These are phyloP conservation scores for Netelia inedita DNA, from an alignment of 2,888 invertebrate species.

Conservation along the genomic window DNA sequence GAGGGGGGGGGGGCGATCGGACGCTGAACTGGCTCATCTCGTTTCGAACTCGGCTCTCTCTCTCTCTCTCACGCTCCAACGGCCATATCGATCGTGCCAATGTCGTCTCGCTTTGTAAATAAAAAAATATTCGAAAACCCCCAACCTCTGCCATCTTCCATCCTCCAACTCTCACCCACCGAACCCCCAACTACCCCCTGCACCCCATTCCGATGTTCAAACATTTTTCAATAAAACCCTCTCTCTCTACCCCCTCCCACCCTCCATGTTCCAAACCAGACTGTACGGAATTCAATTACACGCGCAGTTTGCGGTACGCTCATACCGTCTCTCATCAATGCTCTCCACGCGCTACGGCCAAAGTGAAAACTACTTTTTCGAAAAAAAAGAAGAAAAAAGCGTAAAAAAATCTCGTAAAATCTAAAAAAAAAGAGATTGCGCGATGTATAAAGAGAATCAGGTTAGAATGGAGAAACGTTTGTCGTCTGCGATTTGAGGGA, in stretches of 20 bases:
- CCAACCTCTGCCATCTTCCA: too few species aligned
- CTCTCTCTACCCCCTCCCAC: not conserved
- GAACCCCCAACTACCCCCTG: not conserved
- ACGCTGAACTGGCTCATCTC: slow-evolving; percentile 19
- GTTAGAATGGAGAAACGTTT: not conserved
- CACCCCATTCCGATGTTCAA: slow-evolving; percentile 51
- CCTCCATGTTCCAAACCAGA: slow-evolving; percentile 46
- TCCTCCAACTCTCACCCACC: not conserved
- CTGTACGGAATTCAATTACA: slow-evolving; percentile 57
- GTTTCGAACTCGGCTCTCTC: slow-evolving; percentile 28
- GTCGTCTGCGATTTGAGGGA: not conserved
- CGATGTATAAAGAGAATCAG: not conserved
- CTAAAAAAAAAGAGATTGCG: not conserved
- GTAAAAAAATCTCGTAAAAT: not conserved
- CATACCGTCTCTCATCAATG: slow-evolving; percentile 34
- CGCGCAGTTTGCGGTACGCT: slow-evolving; percentile 54
- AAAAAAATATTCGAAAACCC: slow-evolving; percentile 44
- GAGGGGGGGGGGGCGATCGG: slow-evolving; percentile 10
- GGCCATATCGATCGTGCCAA: slow-evolving; percentile 44
- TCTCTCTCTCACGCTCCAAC: not conserved
- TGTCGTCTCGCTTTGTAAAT: slow-evolving; percentile 32
- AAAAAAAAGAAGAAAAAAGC: not conserved
- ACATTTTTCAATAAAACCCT: slow-evolving; percentile 53
- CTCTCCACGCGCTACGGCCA: too few species aligned
- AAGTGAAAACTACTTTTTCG: not conserved